Base-by-base conservation (phyloP, 2,797 vertebrate species). In the Sciurus vulgaris region DNA sequence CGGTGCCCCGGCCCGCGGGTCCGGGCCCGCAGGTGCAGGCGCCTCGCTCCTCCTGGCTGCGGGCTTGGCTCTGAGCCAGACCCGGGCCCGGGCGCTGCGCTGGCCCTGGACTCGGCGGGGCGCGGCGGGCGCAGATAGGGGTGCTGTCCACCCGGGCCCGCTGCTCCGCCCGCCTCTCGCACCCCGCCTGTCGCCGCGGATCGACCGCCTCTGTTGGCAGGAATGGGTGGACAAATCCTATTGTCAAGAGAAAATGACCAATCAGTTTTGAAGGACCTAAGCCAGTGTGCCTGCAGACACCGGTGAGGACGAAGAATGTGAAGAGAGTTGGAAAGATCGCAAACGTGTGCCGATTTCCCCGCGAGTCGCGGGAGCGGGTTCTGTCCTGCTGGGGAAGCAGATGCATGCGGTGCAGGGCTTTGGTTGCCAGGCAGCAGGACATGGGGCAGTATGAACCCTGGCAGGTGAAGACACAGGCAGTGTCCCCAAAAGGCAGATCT, bases 401-500 rank as follows among this genome's bases (percentile, higher is more conserved):
- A 99, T 96, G 97, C 97, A 0, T 96, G 97, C 97, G 0, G 99
- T 99, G n/a, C 93, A 98, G 92, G 99, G 99, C 98, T 99, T 99
- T 97, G 99, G 99, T 96, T 99, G 99, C 97, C 96, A 96, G 14
- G 97, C 96, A 28, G 98, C 98, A 26, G 49, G 99, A 77, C 99
- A 99, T 96, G 97, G 99, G 99, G 99, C 74, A 93, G 1, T 97
- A 59, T 2, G 99, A 99, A 94, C 97, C 97, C 18, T 56, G 20
- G 99, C 99, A 26, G 89, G 99, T 56, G 98, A 99, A 94, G 98
- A 63, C 99, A 99, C 91, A 98, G 63, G 97, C 98, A 93, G 98
- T 99, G 97, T 99, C 99, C 30, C 99, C 99, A 24, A 61, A 89
- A 13, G 99, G 99, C 98, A 98, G 0, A 35, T 99, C 99, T 97